Percentiles rank a stretch among this genome's conserved stretches.
These are phyloP conservation scores for Tichodroma muraria DNA, from an alignment of 2,113 vertebrate genomes.

Conservation along the genomic window DNA sequence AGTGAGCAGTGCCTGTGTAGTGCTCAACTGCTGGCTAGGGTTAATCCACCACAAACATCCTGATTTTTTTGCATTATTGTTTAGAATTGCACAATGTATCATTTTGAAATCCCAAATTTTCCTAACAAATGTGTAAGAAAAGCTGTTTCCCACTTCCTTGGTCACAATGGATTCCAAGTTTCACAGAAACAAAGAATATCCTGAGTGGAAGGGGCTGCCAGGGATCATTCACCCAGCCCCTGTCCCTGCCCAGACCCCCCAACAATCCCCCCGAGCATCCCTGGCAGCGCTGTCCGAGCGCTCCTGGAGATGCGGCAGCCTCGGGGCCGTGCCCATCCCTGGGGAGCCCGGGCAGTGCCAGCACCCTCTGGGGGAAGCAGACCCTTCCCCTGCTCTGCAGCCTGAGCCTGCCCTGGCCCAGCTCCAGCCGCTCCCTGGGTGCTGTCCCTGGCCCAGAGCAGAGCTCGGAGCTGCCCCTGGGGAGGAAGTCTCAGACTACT, in stretches of 20 bases:
- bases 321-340: neutral
- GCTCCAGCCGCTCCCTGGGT: neutral
- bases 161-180: neutral
- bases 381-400: neutral
- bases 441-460: neutral
- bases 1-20: neutral
- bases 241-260: neutral
- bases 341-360: neutral
- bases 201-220: neutral
- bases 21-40: neutral
- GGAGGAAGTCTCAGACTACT: neutral
- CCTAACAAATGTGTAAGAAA: neutral
- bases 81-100: neutral
- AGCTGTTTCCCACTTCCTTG: neutral
- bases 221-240: rapidly evolving
- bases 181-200: neutral
- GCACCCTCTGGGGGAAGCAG: neutral
- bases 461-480: rapidly evolving
- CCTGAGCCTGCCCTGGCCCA: neutral
- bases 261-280: neutral
- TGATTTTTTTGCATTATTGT: neutral
- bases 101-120: neutral
- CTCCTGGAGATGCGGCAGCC: neutral
- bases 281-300: neutral
- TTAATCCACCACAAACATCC: neutral